These are phyloP conservation scores for Dusona sp. DNA, from an alignment of 2,888 invertebrate genomes.

Conservation along the genomic window DNA sequence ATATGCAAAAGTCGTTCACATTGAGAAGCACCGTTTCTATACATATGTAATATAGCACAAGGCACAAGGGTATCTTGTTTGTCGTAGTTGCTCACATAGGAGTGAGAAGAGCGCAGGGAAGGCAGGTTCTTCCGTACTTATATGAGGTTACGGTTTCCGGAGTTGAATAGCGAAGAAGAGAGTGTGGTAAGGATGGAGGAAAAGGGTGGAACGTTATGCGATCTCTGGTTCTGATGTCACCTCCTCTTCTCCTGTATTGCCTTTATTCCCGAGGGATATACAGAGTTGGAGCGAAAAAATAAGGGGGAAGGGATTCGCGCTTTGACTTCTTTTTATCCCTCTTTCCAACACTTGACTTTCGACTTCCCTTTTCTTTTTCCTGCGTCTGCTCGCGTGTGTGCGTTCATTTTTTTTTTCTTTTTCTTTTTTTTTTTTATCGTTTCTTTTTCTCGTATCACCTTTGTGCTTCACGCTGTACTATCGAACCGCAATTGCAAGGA, in stretches of 20 bases:
- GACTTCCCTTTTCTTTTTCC: constrained; percentile 11
- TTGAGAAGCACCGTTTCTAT: not conserved
- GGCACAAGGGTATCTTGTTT: not conserved
- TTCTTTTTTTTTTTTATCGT: constrained; percentile 8
- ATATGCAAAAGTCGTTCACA: constrained; percentile 47
- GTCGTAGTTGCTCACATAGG: constrained; percentile 2
- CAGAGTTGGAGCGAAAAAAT: constrained; percentile 14
- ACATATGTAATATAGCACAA: constrained; percentile 15
- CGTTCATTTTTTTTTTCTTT: constrained; percentile 16
- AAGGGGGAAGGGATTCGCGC: not conserved
- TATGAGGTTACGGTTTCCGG: constrained; percentile 18
- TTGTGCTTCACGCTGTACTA: constrained; percentile 44
- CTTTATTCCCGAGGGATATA: constrained; percentile 39
- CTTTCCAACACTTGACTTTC: constrained; percentile 15
- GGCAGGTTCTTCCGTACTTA: constrained; percentile 1
- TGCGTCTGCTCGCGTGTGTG: not conserved
- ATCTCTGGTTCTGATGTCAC: constrained; percentile 40
- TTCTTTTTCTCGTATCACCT: not conserved
- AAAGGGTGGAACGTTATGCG: constrained; percentile 20
- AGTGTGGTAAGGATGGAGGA: not conserved
- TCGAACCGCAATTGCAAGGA: constrained; percentile 59
- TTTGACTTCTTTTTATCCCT: constrained; percentile 21
- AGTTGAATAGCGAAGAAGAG: constrained; percentile 5
- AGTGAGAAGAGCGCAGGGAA: not conserved
- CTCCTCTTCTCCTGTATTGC: constrained; percentile 28